Conservation (phyloP, 2,888 invertebrate species). For the Sesia bembeciformis region DNA sequence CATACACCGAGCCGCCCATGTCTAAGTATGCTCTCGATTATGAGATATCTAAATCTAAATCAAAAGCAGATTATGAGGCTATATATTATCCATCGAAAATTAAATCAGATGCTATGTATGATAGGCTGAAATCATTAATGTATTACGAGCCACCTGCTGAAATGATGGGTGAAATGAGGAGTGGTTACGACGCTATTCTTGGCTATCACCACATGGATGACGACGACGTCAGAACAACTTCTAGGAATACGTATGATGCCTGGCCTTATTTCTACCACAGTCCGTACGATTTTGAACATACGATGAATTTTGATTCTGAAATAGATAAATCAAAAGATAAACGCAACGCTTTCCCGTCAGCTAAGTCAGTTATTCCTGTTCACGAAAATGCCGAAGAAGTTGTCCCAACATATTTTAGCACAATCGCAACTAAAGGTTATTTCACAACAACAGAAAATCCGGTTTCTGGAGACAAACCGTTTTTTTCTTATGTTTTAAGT, state of each 20-base stretch:
- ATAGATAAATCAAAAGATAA: slow-evolving; percentile 47
- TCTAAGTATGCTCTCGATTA: slow-evolving; percentile 16
- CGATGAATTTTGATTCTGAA: slow-evolving; percentile 23
- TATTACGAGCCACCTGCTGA: slow-evolving; percentile 22
- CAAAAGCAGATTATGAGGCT: slow-evolving; percentile 17
- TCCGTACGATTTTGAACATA: slow-evolving; percentile 41
- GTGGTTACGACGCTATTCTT: slow-evolving; percentile 15
- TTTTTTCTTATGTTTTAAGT: slow-evolving; percentile 46
- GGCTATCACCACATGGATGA: slow-evolving; percentile 39
- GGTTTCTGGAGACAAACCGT: slow-evolving; percentile 38
- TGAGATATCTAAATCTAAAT: slow-evolving; percentile 21
- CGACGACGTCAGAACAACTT: slow-evolving; percentile 43
- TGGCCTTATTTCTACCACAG: slow-evolving; percentile 46
- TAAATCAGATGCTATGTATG: slow-evolving; percentile 24
- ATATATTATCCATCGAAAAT: slow-evolving; percentile 21
- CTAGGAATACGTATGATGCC: slow-evolving; percentile 28
- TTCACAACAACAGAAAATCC: slow-evolving; percentile 36
- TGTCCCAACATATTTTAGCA: slow-evolving; percentile 15
- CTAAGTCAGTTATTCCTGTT: slow-evolving; percentile 39
- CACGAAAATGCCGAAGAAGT: slow-evolving; percentile 40
- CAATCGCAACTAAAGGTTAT: slow-evolving; percentile 6
- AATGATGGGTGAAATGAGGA: slow-evolving; percentile 11
- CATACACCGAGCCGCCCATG: neutral
- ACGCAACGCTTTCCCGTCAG: slow-evolving; percentile 25
- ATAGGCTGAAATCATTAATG: slow-evolving; percentile 31